Base-by-base conservation (phyloP, 1,140 invertebrate genomes). In the Dreissena rostriformis region DNA sequence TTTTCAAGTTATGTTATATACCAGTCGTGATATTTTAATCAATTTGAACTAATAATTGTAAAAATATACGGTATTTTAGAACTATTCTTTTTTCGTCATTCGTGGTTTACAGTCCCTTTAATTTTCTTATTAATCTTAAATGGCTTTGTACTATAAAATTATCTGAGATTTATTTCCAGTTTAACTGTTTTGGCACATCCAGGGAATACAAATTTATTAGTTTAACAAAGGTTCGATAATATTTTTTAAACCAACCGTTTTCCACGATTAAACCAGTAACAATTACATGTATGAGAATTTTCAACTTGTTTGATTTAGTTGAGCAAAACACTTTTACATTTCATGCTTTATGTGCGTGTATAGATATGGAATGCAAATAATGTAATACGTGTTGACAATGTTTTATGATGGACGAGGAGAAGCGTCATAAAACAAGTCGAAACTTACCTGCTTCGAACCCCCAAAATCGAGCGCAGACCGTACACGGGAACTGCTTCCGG, bases 401-500 rank as follows among this genome's bases (percentile, higher is more conserved):
- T 5, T 39, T 19, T 11, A 51, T n/a, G 26, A 39, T 39, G 17
- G 11, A 26, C 6, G 24, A 68, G n/a, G 51, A 11, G 10, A 17
- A 17, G 12, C 29, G 39, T 52, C 51, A 24, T 55, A 17, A 52
- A 65, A n/a, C n/a, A 39, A 73, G 26, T 51, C 17, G 26, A n/a
- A n/a, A 73, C 61, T 68, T 74, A 82, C 70, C 53, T 86, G 77
- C 86, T 86, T 39, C 86, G 49, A 6, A 74, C 78, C 52, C 79
- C 84, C 0, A 87, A 57, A 61, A 87, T 86, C 0, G 83, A 72
- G 26, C 81, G 82, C 11, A 87, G 66, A 4, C 86, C 86, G 57
- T 86, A 66, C 10, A 86, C 73, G 17, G 84, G 86, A 71, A 81
- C 66, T 63, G 70, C 74, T 14, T 57, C 15, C 17, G 49, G 57